Evolutionary conservation across 2,888 invertebrate species (phyloP), one percentile per base, ranked within the genome.

Genomic region (Willowsia nigromaculata): DNA sequence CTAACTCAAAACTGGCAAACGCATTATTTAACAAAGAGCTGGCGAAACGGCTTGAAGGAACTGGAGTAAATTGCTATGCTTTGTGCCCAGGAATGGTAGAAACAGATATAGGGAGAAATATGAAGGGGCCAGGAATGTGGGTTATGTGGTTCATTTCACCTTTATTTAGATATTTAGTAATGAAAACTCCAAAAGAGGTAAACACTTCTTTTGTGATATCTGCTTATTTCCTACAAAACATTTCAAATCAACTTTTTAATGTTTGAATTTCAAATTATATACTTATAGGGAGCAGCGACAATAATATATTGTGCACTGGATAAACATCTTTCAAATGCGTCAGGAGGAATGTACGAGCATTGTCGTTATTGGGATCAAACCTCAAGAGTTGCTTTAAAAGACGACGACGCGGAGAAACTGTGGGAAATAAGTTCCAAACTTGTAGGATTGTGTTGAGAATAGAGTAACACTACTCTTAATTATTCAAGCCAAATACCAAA

Each of bases 241-340:
- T n/a, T n/a, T n/a, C n/a, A n/a, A n/a, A n/a, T n/a, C n/a, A n/a
- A n/a, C n/a, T n/a, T n/a, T n/a, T n/a, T n/a, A n/a, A n/a, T n/a
- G n/a, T n/a, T n/a, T n/a, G n/a, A n/a, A n/a, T n/a, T n/a, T n/a
- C n/a, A n/a, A n/a, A n/a, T n/a, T n/a, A n/a, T n/a, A n/a, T n/a
- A n/a, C 5, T 53, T 53, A 5, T 18, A 59, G 97, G 97, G 97
- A 65, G 95, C 96, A 0, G 96, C 97, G 94, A 97, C 97, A 1
- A 95, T 96, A 25, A 94, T 97, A 18, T 96, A 96, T 94, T 97
- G 97, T 93, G 97, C 97, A 0, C 96, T 96, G 0, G 96, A 96
- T 90, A 96, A 96, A 91, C 95, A 96, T 89, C 93, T 96, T 40
- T 94, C 94, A 18, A 95, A 95, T 0, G 95, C 96, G 93, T 95